Base-by-base conservation (phyloP, 1,140 invertebrate species). In the Sinonovacula constricta region DNA sequence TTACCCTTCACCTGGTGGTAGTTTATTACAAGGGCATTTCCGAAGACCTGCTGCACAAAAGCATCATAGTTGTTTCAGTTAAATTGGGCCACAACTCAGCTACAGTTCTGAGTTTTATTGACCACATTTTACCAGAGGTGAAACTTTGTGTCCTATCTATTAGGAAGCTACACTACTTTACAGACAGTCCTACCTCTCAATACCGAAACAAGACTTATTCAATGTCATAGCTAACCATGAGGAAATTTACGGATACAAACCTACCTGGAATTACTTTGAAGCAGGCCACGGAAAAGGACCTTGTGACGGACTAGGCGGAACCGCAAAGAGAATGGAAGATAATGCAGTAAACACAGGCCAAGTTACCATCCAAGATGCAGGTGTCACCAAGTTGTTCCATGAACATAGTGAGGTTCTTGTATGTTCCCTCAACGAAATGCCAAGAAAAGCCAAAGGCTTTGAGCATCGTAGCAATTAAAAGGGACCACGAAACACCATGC, bases 131-230 rank as follows among this genome's bases (percentile, higher is more conserved):
- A 12, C 53, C 75, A 22, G 51, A 59, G 33, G 15, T 79, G 3
- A 65, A 72, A 39, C 14, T 10, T 33, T 28, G 65, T 4, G 22
- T 51, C 12, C 72, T 68, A 18, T 18, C 18, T 7, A 33, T 66
- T 22, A 24, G 54, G 31, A 22, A 31, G 18, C 57, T 81, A 15
- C 66, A 82, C 34, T 74, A 82, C 63, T 79, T 68, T 68, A 79
- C 76, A 45, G 75, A 79, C 34, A 70, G 66, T 34, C 75, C 74
- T 12, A 71, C 80, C 14, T 65, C 65, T 15, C 81, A 75, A 34
- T 82, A 82, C 39, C n/a, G 80, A 49, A 78, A 81, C 67, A 62
- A 69, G 34, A 12, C 18, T n/a, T 82, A 0, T 82, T 82, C 54
- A 26, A 80, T 56, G 1, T 36, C 1, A 60, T 81, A 3, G 79